Evolutionary conservation across 2,113 vertebrate species (phyloP).

Genomic region (Pseudonaja textilis): DNA sequence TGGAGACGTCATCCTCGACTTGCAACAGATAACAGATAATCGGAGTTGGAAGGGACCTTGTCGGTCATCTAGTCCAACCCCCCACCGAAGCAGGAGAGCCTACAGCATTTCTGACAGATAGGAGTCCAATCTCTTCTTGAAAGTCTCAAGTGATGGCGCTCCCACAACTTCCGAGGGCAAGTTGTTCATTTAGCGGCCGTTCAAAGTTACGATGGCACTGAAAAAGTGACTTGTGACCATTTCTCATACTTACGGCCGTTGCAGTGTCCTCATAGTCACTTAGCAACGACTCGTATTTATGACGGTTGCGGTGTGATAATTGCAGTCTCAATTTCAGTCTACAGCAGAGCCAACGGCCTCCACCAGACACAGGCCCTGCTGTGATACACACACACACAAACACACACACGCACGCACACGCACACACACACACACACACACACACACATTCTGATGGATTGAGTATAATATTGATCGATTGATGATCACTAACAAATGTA

Average conservation of each 20-base stretch:
- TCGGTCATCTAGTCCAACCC: no score
- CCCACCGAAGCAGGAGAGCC: no score
- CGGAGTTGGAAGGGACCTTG: no score
- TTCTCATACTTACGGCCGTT: not conserved
- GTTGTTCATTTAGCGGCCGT: not conserved
- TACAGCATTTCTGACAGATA: no score
- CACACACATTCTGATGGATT: not conserved
- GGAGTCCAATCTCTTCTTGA: no score
- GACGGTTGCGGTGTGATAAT: not conserved
- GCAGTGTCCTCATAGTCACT: no score
- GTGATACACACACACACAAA: not conserved
- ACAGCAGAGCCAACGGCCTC: not conserved
- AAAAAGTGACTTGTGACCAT: not conserved
- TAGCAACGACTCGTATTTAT: not conserved
- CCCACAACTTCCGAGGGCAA: no score
- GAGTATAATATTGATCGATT: not conserved
- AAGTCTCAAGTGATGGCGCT: no score
- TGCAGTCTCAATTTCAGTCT: not conserved
- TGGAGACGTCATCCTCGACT: no score
- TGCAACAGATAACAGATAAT: no score
- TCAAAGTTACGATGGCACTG: not conserved
- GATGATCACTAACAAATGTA: not conserved
- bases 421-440: not conserved
- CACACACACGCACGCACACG: no score
- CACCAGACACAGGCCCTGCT: not conserved